phyloP scores from a whole-genome alignment of 2,113 vertebrate genomes.

The Guaruba guarouba region DNA sequence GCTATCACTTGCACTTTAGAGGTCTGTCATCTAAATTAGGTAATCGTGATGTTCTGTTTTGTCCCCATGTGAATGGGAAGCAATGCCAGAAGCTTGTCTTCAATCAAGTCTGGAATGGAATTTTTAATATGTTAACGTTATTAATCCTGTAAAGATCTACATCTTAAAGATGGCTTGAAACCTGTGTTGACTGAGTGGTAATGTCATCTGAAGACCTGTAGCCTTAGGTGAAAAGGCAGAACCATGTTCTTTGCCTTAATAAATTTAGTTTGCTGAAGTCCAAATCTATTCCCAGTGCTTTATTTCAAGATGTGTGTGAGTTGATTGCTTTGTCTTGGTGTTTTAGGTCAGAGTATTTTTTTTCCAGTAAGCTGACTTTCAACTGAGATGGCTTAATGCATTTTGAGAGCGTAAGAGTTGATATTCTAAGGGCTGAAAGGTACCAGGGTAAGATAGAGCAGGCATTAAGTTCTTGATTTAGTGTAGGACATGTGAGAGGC shows the following conservation, averaged over 20 bases:
- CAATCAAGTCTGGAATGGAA: background rate
- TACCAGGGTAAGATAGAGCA: background rate
- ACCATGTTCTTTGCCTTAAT: accelerated
- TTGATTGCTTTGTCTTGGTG: background rate
- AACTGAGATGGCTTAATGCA: background rate
- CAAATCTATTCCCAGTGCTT: background rate
- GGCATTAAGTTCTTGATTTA: background rate
- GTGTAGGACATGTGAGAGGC: background rate
- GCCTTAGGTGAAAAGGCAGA: background rate
- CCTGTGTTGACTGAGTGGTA: background rate
- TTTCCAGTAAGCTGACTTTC: background rate
- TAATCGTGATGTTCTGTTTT: background rate
- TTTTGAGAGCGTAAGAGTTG: background rate
- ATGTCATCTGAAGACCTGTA: background rate
- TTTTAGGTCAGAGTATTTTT: background rate
- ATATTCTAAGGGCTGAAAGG: background rate
- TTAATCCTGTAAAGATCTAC: background rate
- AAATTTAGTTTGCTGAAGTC: background rate
- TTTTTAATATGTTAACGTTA: background rate
- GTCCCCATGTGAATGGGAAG: background rate
- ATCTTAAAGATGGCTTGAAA: background rate
- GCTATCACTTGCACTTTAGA: accelerated
- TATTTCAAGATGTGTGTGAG: background rate
- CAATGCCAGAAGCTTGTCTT: background rate
- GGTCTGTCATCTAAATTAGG: accelerated